phyloP scores from a whole-genome alignment of 2,888 invertebrate genomes.

The Rhopalosiphum nymphaeae region DNA sequence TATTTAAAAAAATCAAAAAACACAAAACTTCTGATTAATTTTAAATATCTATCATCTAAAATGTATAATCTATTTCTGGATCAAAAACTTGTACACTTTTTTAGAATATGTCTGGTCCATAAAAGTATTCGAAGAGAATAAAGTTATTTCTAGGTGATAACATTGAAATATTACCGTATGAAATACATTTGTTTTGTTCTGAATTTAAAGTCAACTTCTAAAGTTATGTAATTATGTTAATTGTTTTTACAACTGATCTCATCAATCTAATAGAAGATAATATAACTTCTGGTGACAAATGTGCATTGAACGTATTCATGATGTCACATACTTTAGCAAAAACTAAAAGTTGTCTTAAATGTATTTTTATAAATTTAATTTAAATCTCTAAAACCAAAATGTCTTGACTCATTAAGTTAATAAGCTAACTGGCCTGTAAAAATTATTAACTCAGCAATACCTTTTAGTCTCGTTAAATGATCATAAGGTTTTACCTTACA shows the following conservation, averaged over 20 bases:
- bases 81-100: neutral
- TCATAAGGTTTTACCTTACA: neutral
- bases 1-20: neutral
- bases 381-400: too few relatives aligned
- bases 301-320: neutral
- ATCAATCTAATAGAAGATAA: neutral
- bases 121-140: neutral
- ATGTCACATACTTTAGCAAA: neutral
- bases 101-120: neutral
- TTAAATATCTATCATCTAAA: neutral
- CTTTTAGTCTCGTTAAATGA: neutral
- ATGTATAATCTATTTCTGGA: neutral
- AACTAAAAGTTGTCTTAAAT: neutral
- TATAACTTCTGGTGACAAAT: neutral
- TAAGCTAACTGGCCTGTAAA: neutral
- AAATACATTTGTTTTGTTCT: neutral
- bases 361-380: neutral
- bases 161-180: neutral
- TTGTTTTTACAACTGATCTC: neutral
- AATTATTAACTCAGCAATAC: neutral
- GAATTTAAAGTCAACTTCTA: neutral
- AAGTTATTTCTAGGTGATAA: neutral
- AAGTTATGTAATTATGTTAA: neutral
- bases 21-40: neutral
- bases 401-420: neutral